Conservation (phyloP, 1,140 invertebrate genomes). For the Penaeus indicus region DNA sequence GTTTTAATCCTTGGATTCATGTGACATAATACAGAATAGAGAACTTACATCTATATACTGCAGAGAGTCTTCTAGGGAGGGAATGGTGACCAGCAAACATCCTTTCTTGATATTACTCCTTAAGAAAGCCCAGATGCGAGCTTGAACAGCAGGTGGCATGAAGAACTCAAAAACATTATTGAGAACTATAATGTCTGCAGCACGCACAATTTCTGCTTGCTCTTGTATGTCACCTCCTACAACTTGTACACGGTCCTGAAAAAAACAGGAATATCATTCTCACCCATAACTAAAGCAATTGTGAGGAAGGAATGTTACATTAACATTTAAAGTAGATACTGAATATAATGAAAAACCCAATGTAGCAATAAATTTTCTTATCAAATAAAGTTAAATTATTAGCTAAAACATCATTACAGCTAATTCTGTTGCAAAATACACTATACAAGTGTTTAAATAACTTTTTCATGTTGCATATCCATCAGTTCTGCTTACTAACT, state of each 20-base stretch:
- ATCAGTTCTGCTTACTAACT: no score
- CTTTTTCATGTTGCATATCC: no score
- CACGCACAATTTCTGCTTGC: slow-evolving; percentile 73
- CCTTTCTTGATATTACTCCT: slow-evolving; percentile 74
- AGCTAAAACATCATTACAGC: no score
- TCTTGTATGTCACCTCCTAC: slow-evolving; percentile 76
- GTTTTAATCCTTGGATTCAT: background rate
- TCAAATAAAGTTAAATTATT: no score
- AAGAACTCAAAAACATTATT: slow-evolving; percentile 81
- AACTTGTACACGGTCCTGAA: slow-evolving; percentile 74
- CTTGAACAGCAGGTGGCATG: slow-evolving; percentile 74
- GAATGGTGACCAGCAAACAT: slow-evolving; percentile 75
- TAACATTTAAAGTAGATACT: background rate
- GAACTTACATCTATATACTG: slow-evolving; percentile 73
- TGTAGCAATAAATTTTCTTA: background rate
- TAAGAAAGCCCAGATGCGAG: slow-evolving; percentile 76
- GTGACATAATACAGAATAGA: background rate
- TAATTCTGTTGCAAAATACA: no score
- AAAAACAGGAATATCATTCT: background rate
- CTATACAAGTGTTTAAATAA: no score
- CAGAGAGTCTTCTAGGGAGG: slow-evolving; percentile 74
- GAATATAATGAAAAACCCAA: background rate
- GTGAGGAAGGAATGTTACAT: background rate
- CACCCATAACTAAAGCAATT: background rate
- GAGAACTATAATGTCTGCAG: slow-evolving; percentile 76